Evolutionary conservation across 2,113 vertebrate genomes (phyloP).

Genomic region (Daboia siamensis): DNA sequence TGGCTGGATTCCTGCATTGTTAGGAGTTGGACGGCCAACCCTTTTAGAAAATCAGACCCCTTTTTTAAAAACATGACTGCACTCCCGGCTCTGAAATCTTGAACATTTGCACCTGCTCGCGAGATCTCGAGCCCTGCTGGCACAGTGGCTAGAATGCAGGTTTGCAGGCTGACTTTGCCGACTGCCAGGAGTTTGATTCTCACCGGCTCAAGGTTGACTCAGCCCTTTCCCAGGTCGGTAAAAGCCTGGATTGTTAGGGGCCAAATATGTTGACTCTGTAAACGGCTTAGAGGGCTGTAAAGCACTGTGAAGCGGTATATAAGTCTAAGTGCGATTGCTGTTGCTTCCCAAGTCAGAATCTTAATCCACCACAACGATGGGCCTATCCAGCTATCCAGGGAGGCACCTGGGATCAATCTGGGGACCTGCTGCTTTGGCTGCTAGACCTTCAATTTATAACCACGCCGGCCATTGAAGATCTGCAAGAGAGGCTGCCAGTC

Average conservation of each 20-base stretch:
- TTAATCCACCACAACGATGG: neutral
- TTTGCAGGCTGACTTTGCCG: no score
- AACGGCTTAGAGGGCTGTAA: neutral
- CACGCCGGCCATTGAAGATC: neutral
- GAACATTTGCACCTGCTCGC: no score
- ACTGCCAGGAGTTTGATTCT: no score
- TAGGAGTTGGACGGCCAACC: no score
- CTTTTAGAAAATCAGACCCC: no score
- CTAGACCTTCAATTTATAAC: neutral
- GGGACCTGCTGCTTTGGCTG: no score
- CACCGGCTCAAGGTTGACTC: no score
- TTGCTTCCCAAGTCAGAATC: neutral
- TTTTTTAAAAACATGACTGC: no score
- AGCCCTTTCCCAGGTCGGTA: no score
- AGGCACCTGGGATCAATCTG: neutral
- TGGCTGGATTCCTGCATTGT: no score
- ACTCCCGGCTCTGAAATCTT: neutral
- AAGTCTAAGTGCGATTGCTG: neutral
- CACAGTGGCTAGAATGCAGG: no score
- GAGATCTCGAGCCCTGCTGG: no score
- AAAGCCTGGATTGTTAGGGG: neutral
- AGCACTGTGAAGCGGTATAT: rapidly evolving
- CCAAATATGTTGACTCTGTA: neutral
- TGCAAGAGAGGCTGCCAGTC: rapidly evolving
- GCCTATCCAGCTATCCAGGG: neutral